phyloP scores from a whole-genome alignment of 2,113 vertebrate species.

The Myocastor coypus region DNA sequence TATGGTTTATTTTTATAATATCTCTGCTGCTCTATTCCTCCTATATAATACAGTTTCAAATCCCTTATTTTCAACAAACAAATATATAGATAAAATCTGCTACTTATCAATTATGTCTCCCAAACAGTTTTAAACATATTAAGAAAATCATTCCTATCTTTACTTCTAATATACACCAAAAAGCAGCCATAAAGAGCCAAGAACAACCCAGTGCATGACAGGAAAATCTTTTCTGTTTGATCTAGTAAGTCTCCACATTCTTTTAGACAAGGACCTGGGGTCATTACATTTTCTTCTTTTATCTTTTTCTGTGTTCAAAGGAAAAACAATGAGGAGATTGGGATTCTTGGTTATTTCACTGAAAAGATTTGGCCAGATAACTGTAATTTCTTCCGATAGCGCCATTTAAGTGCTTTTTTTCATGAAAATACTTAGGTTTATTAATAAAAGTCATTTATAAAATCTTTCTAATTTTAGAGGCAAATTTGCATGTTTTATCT shows the following conservation, averaged over 20 bases:
- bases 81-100: background rate
- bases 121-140: background rate
- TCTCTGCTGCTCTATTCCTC: background rate
- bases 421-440: slow-evolving; percentile 6
- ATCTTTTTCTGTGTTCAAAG: slow-evolving; percentile 49
- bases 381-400: background rate
- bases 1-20: background rate
- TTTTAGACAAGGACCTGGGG: slow-evolving; percentile 44
- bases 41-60: background rate
- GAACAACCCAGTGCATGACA: background rate
- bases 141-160: background rate
- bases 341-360: slow-evolving; percentile 6
- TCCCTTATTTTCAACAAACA: background rate
- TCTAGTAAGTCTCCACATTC: slow-evolving; percentile 47
- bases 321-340: background rate
- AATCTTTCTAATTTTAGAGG: background rate
- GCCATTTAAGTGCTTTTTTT: background rate
- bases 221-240: slow-evolving; percentile 1
- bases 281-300: slow-evolving; percentile 54
- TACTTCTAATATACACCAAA: no score
- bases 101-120: slow-evolving; percentile 8
- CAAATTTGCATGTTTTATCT: slow-evolving; percentile 55
- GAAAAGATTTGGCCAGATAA: slow-evolving; percentile 1
- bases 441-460: slow-evolving; percentile 66
- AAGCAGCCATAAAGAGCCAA: background rate